A percentile compares a stretch with the other conserved stretches of the same genome.
Evolutionary conservation across 2,113 vertebrate genomes (phyloP).

Genomic region (Morone saxatilis): DNA sequence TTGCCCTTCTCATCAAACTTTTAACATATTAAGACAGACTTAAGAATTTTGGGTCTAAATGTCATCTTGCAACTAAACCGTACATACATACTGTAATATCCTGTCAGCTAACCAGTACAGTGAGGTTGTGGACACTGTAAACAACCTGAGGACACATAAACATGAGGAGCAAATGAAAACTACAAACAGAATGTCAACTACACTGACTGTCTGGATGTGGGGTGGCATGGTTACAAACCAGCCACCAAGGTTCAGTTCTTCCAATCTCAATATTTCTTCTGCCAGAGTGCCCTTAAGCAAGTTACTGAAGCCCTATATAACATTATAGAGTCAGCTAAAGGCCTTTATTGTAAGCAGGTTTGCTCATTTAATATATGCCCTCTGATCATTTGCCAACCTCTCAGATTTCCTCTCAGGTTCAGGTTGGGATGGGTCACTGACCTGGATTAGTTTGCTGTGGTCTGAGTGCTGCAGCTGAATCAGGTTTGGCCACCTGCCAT

Average conservation of each 20-base stretch:
- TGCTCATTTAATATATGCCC: slow-evolving; percentile 1
- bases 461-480: slow-evolving; percentile 30
- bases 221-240: neutral
- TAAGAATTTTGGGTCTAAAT: neutral
- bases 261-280: neutral
- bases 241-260: neutral
- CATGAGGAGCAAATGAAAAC: neutral
- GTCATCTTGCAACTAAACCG: neutral
- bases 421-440: slow-evolving; percentile 33
- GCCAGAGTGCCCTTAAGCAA: slow-evolving; percentile 6
- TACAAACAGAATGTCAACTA: neutral
- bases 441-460: slow-evolving; percentile 42
- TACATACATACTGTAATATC: neutral
- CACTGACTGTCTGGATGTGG: neutral
- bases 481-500: slow-evolving; percentile 58
- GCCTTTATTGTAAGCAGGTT: neutral
- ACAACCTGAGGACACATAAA: neutral
- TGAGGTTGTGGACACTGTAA: neutral
- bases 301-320: neutral
- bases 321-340: neutral
- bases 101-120: neutral
- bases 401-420: slow-evolving; percentile 3
- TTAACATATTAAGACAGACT: too few species aligned
- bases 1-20: too few species aligned
- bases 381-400: neutral